phyloP scores from a whole-genome alignment of 2,888 invertebrate species.

The Lasioglossum leucozonium region DNA sequence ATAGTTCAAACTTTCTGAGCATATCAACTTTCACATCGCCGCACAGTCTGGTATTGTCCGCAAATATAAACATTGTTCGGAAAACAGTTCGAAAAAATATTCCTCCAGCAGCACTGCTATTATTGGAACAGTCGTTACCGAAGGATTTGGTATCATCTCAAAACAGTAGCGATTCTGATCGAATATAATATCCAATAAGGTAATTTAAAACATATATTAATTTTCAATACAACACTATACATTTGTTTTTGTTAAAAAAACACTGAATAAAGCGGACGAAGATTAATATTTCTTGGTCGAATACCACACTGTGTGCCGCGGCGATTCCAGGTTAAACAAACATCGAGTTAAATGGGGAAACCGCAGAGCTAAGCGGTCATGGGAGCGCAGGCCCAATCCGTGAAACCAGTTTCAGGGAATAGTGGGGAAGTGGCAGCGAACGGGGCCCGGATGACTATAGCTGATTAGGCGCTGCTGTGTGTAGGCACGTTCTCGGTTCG shows the following conservation, averaged over 20 bases:
- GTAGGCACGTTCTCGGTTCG: constrained; percentile 6
- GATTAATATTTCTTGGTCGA: neutral
- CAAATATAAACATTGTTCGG: no score
- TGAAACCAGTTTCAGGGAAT: neutral
- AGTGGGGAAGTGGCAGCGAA: neutral
- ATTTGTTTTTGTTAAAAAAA: neutral
- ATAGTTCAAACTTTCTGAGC: no score
- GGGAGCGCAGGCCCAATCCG: neutral
- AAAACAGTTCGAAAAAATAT: no score
- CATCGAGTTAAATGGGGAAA: neutral
- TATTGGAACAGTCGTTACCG: no score
- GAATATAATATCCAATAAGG: no score
- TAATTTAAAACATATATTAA: no score
- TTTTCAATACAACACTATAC: neutral
- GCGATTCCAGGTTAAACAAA: neutral
- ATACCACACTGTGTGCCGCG: neutral
- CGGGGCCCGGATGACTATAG: neutral
- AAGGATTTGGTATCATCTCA: no score
- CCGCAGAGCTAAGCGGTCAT: neutral
- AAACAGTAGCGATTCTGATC: no score
- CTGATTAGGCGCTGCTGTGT: neutral
- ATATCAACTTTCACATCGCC: no score
- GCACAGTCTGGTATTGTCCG: no score
- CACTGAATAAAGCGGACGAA: neutral
- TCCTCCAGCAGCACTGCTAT: no score